Evolutionary conservation across 2,888 invertebrate genomes (phyloP).

Genomic region (Clostera curtula): DNA sequence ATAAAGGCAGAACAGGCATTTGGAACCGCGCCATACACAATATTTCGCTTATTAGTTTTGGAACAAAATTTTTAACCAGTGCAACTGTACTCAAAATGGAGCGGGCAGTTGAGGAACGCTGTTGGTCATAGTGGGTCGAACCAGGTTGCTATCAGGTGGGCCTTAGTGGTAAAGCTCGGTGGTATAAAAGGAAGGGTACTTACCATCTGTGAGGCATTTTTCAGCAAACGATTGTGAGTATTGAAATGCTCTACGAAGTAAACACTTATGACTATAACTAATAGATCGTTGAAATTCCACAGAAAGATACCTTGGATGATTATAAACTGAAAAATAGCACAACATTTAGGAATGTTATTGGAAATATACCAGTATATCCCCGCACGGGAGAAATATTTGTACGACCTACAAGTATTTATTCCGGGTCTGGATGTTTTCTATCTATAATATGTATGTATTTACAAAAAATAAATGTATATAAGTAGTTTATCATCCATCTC

Average conservation of each 20-base stretch:
- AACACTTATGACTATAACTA: slow-evolving; percentile 79
- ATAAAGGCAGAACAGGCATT: too few species aligned
- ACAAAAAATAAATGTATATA: too few species aligned
- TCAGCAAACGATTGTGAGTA: slow-evolving; percentile 57
- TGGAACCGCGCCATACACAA: neutral
- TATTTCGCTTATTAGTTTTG: slow-evolving; percentile 1
- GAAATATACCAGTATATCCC: too few species aligned
- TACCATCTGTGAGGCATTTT: slow-evolving; percentile 29
- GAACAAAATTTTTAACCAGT: too few species aligned
- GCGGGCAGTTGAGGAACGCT: neutral
- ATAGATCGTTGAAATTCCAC: slow-evolving; percentile 80
- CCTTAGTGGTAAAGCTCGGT: too few species aligned
- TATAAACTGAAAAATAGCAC: slow-evolving; percentile 31
- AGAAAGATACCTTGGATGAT: slow-evolving; percentile 74
- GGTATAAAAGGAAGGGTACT: neutral
- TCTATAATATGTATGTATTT: too few species aligned
- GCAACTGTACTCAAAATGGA: neutral
- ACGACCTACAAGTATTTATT: too few species aligned
- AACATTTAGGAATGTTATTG: neutral
- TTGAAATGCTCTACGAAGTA: slow-evolving; percentile 78
- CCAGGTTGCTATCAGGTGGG: too few species aligned
- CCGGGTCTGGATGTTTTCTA: too few species aligned
- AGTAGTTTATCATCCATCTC: too few species aligned
- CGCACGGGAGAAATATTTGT: too few species aligned
- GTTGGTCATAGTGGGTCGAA: too few species aligned